These are phyloP conservation scores for Callipepla squamata DNA, from an alignment of 2,113 vertebrate species.

Conservation along the genomic window DNA sequence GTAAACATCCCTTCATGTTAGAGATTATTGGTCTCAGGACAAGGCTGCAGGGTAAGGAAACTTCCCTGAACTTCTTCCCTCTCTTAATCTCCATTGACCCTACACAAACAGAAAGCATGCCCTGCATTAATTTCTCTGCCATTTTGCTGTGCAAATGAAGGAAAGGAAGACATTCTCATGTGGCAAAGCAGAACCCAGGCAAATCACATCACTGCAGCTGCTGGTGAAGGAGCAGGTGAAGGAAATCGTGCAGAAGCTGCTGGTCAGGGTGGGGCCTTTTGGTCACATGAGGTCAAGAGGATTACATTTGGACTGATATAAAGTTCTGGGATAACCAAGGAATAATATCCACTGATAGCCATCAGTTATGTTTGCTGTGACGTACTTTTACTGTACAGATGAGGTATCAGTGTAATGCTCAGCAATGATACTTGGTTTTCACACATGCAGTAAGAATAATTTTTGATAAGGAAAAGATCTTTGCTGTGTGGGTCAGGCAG, in stretches of 20 bases:
- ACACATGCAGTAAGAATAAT: accelerated
- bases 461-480: not conserved
- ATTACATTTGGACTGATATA: accelerated
- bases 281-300: accelerated
- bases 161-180: not conserved
- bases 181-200: not conserved
- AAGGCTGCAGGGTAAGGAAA: not conserved
- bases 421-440: not conserved
- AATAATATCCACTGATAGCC: not conserved
- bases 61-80: not conserved
- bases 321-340: not conserved
- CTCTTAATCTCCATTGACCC: not conserved
- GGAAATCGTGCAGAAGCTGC: not conserved
- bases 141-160: not conserved
- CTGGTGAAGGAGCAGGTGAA: not conserved
- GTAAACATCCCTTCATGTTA: not conserved
- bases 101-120: not conserved
- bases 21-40: not conserved
- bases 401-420: not conserved
- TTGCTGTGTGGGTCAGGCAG: not conserved
- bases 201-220: not conserved
- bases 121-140: not conserved
- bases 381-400: not conserved
- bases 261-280: not conserved
- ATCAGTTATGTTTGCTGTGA: not conserved